phyloP scores from a whole-genome alignment of 2,797 vertebrate genomes.

The Enteromius unitaeniatus region DNA sequence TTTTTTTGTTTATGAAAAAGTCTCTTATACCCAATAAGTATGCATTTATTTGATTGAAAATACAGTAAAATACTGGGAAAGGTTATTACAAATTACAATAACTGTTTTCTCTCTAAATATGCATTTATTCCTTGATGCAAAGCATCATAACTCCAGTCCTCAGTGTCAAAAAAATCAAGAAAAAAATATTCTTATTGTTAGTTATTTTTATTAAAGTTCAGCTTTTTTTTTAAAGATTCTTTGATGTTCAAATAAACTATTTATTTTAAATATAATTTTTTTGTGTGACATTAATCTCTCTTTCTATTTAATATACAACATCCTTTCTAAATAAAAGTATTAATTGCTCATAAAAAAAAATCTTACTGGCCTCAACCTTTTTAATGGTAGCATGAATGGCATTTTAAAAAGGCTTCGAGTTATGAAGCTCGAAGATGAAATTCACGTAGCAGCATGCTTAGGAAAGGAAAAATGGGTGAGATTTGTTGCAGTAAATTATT shows the following conservation, averaged over 20 bases:
- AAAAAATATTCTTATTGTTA: not conserved
- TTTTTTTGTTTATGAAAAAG: not conserved
- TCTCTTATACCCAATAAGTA: not conserved
- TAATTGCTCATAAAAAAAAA: not conserved
- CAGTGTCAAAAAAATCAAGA: not conserved
- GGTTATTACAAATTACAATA: not conserved
- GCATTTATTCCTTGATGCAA: not conserved
- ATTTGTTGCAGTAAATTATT: constrained; percentile 2
- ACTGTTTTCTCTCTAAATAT: not conserved
- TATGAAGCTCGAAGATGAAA: not conserved
- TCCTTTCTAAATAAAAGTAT: not conserved
- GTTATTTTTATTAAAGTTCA: not conserved
- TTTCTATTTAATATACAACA: not conserved
- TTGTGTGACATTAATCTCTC: not conserved
- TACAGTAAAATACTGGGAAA: not conserved
- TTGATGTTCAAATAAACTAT: not conserved
- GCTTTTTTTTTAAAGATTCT: not conserved
- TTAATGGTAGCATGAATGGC: not conserved
- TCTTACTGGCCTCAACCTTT: not conserved
- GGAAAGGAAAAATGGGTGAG: not conserved
- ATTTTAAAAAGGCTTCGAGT: not conserved
- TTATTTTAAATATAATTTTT: not conserved
- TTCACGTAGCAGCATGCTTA: not conserved
- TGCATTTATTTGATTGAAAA: not conserved
- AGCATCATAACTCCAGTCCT: not conserved